Evolutionary conservation across 1,140 invertebrate genomes (phyloP).

Genomic region (Pygmarrhopalites habei): DNA sequence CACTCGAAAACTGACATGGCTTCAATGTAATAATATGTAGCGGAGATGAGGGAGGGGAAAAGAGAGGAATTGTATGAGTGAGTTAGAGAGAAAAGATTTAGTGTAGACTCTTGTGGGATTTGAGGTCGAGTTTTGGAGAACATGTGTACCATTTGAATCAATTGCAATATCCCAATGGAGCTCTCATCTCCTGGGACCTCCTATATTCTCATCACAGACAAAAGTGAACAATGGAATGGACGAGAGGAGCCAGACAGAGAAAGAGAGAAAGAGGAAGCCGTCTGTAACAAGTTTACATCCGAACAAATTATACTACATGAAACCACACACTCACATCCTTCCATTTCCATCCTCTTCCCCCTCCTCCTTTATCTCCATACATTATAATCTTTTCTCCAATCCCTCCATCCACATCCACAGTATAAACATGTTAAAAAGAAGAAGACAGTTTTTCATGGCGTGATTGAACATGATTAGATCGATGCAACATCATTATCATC

Average conservation of each 20-base stretch:
- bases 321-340: too few species aligned
- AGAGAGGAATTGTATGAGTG: too few species aligned
- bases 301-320: not conserved
- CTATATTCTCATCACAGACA: not conserved
- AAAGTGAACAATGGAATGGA: too few species aligned
- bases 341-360: too few species aligned
- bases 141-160: conserved; percentile 1
- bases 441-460: too few species aligned
- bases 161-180: not conserved
- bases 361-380: too few species aligned
- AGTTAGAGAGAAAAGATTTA: not conserved
- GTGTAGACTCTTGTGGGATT: not conserved
- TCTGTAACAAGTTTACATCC: not conserved
- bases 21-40: too few species aligned
- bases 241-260: not conserved
- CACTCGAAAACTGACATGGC: too few species aligned
- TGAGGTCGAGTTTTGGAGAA: not conserved
- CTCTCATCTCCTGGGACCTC: not conserved
- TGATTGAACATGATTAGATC: not conserved
- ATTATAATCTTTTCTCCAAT: too few species aligned
- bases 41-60: too few species aligned
- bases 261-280: not conserved
- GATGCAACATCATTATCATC: not conserved
- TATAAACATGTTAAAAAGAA: too few species aligned
- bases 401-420: too few species aligned